Conservation (phyloP, 2,113 vertebrate species). For the Cyanoliseus patagonus region DNA sequence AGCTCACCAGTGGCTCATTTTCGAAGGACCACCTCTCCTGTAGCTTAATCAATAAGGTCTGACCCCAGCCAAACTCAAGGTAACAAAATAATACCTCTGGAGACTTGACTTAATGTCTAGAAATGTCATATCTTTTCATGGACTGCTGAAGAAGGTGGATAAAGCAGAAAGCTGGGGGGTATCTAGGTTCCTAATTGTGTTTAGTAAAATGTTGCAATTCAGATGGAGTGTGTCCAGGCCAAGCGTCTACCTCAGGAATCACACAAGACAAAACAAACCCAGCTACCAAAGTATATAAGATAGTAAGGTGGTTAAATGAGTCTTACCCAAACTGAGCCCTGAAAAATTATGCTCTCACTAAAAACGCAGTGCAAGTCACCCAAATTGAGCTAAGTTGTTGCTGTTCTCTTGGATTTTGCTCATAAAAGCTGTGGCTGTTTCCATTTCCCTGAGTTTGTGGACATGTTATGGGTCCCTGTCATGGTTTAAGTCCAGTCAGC, state of each 20-base stretch:
- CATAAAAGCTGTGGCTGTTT: not conserved
- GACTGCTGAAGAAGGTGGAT: not conserved
- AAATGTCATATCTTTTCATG: not conserved
- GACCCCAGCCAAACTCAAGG: not conserved
- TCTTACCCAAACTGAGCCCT: not conserved
- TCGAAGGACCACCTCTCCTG: not conserved
- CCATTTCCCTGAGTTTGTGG: not conserved
- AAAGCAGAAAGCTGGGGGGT: rapidly evolving
- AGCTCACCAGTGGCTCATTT: not conserved
- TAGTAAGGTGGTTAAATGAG: not conserved
- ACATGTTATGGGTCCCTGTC: not conserved
- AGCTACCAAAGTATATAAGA: not conserved
- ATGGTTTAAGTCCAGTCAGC: no score
- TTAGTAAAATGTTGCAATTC: not conserved
- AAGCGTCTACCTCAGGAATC: not conserved
- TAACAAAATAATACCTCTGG: not conserved
- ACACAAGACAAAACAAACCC: not conserved
- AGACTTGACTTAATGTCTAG: not conserved
- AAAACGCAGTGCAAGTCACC: not conserved
- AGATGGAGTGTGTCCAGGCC: not conserved
- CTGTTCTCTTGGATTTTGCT: not conserved
- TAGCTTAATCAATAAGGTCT: not conserved
- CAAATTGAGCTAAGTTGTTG: not conserved
- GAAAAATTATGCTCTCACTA: not conserved
- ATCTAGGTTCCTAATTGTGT: not conserved